Conservation (phyloP, 2,888 invertebrate genomes). For the Chironomus tentans region DNA sequence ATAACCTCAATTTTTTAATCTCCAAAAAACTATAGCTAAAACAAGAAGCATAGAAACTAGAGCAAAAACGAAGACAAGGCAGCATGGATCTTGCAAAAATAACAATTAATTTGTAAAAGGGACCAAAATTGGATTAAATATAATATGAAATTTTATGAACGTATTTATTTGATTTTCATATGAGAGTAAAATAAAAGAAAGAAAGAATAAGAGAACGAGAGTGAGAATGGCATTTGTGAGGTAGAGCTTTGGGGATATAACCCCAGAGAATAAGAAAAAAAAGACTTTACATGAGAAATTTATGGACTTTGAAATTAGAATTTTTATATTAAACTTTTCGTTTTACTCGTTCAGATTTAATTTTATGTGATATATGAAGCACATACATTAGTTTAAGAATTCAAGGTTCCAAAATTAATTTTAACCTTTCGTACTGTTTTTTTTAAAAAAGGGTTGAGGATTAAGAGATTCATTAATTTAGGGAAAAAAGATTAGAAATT, state of each 20-base stretch:
- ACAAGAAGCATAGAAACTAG: no score
- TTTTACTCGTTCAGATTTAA: not conserved
- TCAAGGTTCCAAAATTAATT: no score
- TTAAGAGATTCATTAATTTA: no score
- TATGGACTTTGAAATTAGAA: conserved; percentile 22
- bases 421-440: no score
- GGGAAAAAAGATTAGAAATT: no score
- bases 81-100: not conserved
- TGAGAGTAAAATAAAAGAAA: not conserved
- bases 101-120: conserved; percentile 24
- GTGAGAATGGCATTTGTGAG: not conserved
- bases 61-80: not conserved
- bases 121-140: conserved; percentile 22
- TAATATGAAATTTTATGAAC: conserved; percentile 13
- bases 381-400: no score
- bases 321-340: not conserved
- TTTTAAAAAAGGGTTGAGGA: no score
- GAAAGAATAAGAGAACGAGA: not conserved
- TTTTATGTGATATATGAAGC: no score
- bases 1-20: not conserved
- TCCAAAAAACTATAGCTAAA: not conserved
- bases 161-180: conserved; percentile 9
- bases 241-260: no score
- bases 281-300: not conserved
- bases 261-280: not conserved